These are phyloP conservation scores for Tetranychus cinnabarinus DNA, from an alignment of 1,140 invertebrate genomes.

Conservation along the genomic window DNA sequence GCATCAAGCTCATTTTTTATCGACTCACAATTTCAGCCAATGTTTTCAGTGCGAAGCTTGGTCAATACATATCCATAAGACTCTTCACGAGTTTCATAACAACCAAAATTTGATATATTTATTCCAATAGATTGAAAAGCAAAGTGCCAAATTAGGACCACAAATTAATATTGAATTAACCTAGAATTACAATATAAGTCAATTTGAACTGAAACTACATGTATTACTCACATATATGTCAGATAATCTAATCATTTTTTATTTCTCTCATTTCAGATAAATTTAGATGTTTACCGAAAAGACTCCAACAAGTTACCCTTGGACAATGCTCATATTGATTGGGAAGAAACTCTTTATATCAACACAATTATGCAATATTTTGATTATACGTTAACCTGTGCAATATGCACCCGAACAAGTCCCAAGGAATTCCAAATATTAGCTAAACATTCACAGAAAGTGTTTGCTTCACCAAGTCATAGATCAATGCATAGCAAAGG, in stretches of 20 bases:
- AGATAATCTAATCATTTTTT: background rate
- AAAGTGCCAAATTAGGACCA: too few relatives aligned
- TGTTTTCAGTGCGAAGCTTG: too few relatives aligned
- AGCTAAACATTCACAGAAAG: constrained; percentile 70
- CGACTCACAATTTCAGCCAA: too few relatives aligned
- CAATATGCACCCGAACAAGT: constrained; percentile 87
- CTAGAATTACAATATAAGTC: too few relatives aligned
- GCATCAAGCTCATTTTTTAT: too few relatives aligned
- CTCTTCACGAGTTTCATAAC: too few relatives aligned
- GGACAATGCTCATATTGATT: constrained; percentile 82
- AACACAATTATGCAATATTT: constrained; percentile 94
- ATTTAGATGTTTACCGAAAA: constrained; percentile 75
- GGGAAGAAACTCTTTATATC: constrained; percentile 97
- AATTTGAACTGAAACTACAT: too few relatives aligned
- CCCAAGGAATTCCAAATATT: constrained; percentile 86
- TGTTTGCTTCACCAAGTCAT: constrained; percentile 86
- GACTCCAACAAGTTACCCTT: constrained; percentile 86
- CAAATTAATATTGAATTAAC: too few relatives aligned
- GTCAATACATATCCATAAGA: too few relatives aligned
- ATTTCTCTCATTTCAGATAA: constrained; percentile 12
- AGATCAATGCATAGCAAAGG: constrained; percentile 94
- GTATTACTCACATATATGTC: too few relatives aligned
- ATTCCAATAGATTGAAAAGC: too few relatives aligned
- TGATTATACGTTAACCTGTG: constrained; percentile 86
- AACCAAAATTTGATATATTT: too few relatives aligned